Evolutionary conservation across 2,888 invertebrate genomes (phyloP).

Genomic region (Tiphia femorata): DNA sequence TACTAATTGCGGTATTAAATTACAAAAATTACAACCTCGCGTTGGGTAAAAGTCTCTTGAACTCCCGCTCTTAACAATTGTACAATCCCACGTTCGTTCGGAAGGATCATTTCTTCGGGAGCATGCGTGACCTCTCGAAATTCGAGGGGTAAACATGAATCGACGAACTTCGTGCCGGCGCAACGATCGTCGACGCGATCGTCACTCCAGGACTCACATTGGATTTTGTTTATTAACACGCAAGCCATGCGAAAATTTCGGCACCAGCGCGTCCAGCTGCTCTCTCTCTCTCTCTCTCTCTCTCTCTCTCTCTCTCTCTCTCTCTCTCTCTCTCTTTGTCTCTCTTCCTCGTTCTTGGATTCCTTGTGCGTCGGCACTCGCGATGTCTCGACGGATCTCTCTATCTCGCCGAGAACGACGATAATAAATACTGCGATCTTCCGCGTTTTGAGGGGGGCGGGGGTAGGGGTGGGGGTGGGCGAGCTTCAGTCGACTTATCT

Average conservation of each 20-base stretch:
- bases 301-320: neutral
- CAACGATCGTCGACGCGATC: conserved; percentile 54
- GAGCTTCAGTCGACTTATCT: too few relatives aligned
- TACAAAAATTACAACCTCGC: conserved; percentile 57
- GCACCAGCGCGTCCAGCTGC: neutral
- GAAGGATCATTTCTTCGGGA: neutral
- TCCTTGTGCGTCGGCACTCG: neutral
- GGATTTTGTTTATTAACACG: conserved; percentile 28
- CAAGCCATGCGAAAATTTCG: conserved; percentile 5
- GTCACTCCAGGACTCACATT: conserved; percentile 54
- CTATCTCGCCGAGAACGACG: neutral
- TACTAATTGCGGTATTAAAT: conserved; percentile 52
- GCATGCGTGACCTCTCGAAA: too few relatives aligned
- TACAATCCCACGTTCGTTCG: too few relatives aligned
- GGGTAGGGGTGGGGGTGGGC: too few relatives aligned
- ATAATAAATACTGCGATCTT: conserved; percentile 8
- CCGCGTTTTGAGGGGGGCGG: too few relatives aligned
- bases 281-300: neutral
- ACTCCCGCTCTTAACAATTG: too few relatives aligned
- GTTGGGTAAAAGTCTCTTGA: conserved; percentile 32
- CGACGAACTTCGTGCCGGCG: conserved; percentile 47
- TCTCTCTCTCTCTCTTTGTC: neutral
- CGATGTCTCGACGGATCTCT: neutral
- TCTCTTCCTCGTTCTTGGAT: neutral
- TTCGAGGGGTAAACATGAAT: conserved; percentile 22